Evolutionary conservation across 2,113 vertebrate species (phyloP).

Genomic region (Accipiter virgatus): DNA sequence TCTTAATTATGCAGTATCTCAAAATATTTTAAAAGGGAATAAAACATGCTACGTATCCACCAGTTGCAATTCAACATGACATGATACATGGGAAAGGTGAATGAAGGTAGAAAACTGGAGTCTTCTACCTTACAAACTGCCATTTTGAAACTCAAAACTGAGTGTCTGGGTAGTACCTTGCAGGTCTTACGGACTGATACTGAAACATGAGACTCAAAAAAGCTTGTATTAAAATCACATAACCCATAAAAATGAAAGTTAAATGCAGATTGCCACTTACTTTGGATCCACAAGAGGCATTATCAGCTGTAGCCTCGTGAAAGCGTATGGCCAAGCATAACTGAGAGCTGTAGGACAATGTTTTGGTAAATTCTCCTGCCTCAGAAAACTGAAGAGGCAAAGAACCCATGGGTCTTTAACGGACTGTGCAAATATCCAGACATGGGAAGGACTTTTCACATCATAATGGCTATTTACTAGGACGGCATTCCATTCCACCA

Average conservation of each 20-base stretch:
- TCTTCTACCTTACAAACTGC: neutral
- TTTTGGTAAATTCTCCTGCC: constrained; percentile 95
- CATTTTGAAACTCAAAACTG: neutral
- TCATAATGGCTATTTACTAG: constrained; percentile 96
- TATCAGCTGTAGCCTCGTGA: constrained; percentile 92
- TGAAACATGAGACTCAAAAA: neutral
- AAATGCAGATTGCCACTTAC: constrained; percentile 70
- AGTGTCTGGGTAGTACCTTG: neutral
- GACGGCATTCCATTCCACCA: constrained; percentile 96
- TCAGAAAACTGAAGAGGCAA: constrained; percentile 95
- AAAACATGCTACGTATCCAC: neutral
- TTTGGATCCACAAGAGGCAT: constrained; percentile 96
- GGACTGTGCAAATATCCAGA: constrained; percentile 97
- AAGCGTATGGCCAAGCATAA: constrained; percentile 96
- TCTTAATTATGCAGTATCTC: neutral
- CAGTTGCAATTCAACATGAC: neutral
- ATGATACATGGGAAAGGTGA: neutral
- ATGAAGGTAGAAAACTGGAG: neutral
- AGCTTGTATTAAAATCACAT: neutral
- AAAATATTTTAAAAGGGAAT: neutral
- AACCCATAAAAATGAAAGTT: neutral
- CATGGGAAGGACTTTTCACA: constrained; percentile 96
- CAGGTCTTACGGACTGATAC: neutral
- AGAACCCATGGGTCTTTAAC: constrained; percentile 97
- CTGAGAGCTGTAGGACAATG: constrained; percentile 95